A percentile compares a stretch with the other conserved stretches of the same genome.
These are phyloP conservation scores for Phymatocera aterrima DNA, from an alignment of 2,888 invertebrate genomes.

Conservation along the genomic window DNA sequence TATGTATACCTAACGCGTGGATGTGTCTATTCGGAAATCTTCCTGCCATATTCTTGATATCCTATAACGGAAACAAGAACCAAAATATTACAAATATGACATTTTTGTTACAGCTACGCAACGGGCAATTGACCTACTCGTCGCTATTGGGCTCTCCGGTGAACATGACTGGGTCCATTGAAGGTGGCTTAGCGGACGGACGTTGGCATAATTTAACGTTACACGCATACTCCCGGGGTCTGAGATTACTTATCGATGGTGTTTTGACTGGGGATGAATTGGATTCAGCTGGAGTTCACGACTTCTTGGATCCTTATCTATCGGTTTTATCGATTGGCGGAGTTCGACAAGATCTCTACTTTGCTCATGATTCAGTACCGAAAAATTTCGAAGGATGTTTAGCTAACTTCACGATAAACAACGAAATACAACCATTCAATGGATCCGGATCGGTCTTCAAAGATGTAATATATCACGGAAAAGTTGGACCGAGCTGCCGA, in stretches of 20 bases:
- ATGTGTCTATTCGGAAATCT: slow-evolving; percentile 4
- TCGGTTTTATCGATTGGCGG: slow-evolving; percentile 89
- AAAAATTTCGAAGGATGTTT: slow-evolving; percentile 92
- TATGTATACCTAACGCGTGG: not conserved
- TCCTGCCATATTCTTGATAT: not conserved
- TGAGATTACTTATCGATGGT: slow-evolving; percentile 85
- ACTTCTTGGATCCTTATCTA: slow-evolving; percentile 94
- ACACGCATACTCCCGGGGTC: slow-evolving; percentile 82
- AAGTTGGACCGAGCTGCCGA: slow-evolving; percentile 85
- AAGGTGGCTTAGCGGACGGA: slow-evolving; percentile 84
- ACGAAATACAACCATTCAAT: slow-evolving; percentile 92
- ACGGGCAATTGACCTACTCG: slow-evolving; percentile 87
- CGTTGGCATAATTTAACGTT: slow-evolving; percentile 93
- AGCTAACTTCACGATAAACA: slow-evolving; percentile 91
- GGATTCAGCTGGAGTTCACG: slow-evolving; percentile 91
- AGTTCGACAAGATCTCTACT: slow-evolving; percentile 80
- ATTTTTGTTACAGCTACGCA: slow-evolving; percentile 76
- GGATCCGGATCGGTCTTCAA: slow-evolving; percentile 90
- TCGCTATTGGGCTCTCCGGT: slow-evolving; percentile 87
- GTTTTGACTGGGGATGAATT: slow-evolving; percentile 88
- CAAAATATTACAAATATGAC: not conserved
- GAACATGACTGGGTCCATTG: slow-evolving; percentile 86
- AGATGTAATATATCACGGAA: slow-evolving; percentile 83
- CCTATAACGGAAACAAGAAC: not conserved
- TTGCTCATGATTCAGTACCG: slow-evolving; percentile 75